Percentiles rank a stretch among this genome's conserved stretches.
Evolutionary conservation across 2,113 vertebrate species (phyloP).

Genomic region (Macrotis lagotis): DNA sequence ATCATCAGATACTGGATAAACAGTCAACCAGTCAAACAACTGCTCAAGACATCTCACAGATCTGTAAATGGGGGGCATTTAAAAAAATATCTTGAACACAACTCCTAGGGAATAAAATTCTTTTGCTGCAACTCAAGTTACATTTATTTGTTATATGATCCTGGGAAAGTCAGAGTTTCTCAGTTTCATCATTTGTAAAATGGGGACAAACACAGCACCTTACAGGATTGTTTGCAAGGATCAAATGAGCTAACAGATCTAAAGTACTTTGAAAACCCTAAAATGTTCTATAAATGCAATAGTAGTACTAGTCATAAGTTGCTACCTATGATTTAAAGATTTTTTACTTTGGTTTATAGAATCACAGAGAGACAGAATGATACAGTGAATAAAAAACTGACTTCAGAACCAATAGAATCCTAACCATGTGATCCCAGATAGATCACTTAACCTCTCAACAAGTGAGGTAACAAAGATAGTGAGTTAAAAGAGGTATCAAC

Average conservation of each 20-base stretch:
- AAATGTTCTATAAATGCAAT: neutral
- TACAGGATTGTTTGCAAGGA: neutral
- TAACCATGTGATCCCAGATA: neutral
- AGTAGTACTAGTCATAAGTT: neutral
- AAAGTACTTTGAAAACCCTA: neutral
- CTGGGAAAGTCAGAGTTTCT: neutral
- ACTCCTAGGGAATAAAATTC: neutral
- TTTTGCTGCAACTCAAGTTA: neutral
- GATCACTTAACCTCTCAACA: neutral
- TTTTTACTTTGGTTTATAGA: slow-evolving; percentile 1
- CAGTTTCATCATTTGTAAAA: neutral
- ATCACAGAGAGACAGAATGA: neutral
- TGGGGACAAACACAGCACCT: neutral
- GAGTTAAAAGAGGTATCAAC: neutral
- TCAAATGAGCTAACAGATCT: neutral
- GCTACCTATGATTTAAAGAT: slow-evolving; percentile 18
- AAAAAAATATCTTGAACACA: neutral
- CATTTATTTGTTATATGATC: neutral
- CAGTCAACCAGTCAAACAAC: neutral
- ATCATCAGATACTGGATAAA: neutral
- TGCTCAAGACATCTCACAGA: neutral
- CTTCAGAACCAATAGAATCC: neutral
- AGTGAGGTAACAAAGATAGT: neutral
- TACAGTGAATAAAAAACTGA: neutral
- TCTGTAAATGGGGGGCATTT: neutral